phyloP scores from a whole-genome alignment of 2,888 invertebrate species.

The Linnaemya tessellans region DNA sequence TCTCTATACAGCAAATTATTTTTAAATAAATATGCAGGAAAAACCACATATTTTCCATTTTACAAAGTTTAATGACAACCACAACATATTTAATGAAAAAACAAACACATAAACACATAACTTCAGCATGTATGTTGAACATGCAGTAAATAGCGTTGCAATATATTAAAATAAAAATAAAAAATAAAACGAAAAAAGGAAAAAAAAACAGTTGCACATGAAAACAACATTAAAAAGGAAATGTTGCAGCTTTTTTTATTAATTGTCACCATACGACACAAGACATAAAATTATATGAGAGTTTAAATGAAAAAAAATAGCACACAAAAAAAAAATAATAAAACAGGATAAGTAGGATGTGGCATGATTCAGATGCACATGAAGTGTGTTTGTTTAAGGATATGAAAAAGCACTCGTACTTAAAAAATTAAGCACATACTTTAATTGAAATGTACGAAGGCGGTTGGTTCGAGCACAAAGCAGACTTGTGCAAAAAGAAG shows the following conservation, averaged over 20 bases:
- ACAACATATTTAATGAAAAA: slow-evolving; percentile 70
- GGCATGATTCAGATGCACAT: slow-evolving; percentile 36
- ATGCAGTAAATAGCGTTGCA: slow-evolving; percentile 18
- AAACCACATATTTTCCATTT: slow-evolving; percentile 68
- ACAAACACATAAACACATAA: slow-evolving; percentile 3
- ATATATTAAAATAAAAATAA: slow-evolving; percentile 6
- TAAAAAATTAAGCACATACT: not conserved
- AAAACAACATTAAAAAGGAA: slow-evolving; percentile 64
- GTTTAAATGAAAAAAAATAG: slow-evolving; percentile 24
- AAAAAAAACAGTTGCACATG: slow-evolving; percentile 35
- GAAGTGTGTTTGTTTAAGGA: slow-evolving; percentile 53
- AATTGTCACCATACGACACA: slow-evolving; percentile 55
- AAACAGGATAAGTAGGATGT: slow-evolving; percentile 52
- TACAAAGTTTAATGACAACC: slow-evolving; percentile 69
- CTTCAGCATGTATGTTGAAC: slow-evolving; percentile 10
- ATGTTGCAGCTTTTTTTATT: slow-evolving; percentile 60
- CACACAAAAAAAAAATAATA: not conserved
- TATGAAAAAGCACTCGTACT: not conserved
- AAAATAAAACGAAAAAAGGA: no score
- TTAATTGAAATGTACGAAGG: not conserved
- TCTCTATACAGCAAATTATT: slow-evolving; percentile 43
- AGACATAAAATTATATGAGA: slow-evolving; percentile 44
- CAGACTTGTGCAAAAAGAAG: no score
- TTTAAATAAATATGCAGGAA: slow-evolving; percentile 62
- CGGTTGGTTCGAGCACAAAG: no score